Percentiles rank a stretch among this genome's conserved stretches.
Conservation (phyloP, 2,888 invertebrate species). For the Linnaemya vulpina region DNA sequence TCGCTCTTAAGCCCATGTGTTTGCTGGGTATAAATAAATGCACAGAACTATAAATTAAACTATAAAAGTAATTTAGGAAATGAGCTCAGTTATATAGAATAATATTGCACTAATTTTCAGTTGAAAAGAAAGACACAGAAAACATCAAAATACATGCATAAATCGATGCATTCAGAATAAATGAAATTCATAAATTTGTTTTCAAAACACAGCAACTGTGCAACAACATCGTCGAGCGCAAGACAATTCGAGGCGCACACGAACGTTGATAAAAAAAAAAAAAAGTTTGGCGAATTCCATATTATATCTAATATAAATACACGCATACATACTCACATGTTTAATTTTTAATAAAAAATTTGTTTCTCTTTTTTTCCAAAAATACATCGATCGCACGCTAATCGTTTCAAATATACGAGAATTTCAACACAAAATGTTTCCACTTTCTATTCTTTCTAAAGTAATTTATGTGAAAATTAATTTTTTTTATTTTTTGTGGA, state of each 20-base stretch:
- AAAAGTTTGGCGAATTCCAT: conserved; percentile 48
- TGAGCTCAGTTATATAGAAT: conserved; percentile 32
- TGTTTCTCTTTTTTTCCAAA: neutral
- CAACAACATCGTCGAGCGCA: neutral
- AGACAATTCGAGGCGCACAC: neutral
- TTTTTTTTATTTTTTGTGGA: conserved; percentile 20
- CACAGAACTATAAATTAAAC: conserved; percentile 14
- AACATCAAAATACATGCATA: neutral
- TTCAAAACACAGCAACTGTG: neutral
- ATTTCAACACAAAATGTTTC: conserved; percentile 19
- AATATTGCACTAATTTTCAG: conserved; percentile 28
- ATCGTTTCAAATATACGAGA: conserved; percentile 17
- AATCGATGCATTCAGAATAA: conserved; percentile 18
- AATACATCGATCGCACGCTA: conserved; percentile 28
- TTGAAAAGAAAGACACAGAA: neutral
- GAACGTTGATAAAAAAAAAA: conserved; percentile 15
- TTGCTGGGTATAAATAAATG: neutral
- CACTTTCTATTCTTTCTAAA: conserved; percentile 9
- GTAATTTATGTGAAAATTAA: conserved; percentile 31
- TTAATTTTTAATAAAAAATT: neutral
- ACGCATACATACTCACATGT: too few relatives aligned
- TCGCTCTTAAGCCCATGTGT: neutral
- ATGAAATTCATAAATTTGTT: conserved; percentile 16
- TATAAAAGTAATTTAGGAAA: conserved; percentile 42
- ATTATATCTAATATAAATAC: neutral